Percentiles rank a stretch among this genome's conserved stretches.
Conservation (phyloP, 2,797 vertebrate species). For the Sebastiscus albofasciatus region DNA sequence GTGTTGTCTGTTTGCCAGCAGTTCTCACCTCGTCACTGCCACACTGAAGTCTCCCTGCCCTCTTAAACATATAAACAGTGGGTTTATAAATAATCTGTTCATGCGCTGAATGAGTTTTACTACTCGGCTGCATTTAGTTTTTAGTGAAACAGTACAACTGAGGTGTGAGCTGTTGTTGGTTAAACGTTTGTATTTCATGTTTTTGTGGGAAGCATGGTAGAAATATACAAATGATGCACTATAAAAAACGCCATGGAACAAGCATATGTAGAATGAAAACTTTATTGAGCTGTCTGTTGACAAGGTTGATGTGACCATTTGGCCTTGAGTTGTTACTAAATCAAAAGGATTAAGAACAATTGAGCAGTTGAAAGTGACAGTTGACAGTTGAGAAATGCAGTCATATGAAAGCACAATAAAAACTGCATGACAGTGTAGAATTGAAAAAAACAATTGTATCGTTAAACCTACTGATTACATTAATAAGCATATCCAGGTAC, state of each 20-base stretch:
- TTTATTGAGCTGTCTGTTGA: not conserved
- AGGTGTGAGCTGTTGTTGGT: not conserved
- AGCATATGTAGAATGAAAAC: not conserved
- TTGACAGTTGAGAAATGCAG: not conserved
- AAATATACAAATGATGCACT: not conserved
- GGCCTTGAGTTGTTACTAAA: not conserved
- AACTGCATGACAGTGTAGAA: not conserved
- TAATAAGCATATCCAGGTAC: not conserved
- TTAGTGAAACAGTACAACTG: not conserved
- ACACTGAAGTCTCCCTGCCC: not conserved
- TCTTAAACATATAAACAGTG: not conserved
- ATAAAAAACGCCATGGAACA: not conserved
- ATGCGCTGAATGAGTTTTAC: not conserved
- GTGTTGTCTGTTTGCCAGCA: not conserved
- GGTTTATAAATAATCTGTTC: not conserved
- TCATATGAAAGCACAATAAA: not conserved
- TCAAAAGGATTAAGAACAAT: not conserved
- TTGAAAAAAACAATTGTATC: not conserved
- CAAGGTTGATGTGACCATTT: not conserved
- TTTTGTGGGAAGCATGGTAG: not conserved
- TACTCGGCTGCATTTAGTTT: not conserved
- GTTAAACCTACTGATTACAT: not conserved
- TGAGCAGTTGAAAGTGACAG: not conserved
- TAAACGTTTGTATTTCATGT: not conserved
- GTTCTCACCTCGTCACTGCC: constrained; percentile 7